A percentile compares a stretch with the other conserved stretches of the same genome.
phyloP scores from a whole-genome alignment of 2,888 invertebrate species.

The Tinea pellionella region DNA sequence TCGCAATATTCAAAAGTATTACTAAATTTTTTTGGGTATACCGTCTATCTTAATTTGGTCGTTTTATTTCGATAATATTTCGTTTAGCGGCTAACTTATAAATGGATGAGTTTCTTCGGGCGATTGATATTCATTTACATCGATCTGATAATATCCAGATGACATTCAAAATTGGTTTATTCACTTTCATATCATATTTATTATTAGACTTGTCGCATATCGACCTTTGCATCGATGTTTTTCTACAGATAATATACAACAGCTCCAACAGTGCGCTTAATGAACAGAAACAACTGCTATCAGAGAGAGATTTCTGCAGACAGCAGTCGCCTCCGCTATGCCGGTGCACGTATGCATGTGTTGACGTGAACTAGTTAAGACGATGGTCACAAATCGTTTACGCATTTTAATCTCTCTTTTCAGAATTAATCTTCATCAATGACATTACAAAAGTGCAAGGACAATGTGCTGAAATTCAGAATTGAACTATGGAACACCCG shows the following conservation, averaged over 20 bases:
- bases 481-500: constrained; percentile 38
- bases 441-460: constrained; percentile 19
- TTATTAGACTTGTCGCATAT: not conserved
- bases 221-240: too few relatives aligned
- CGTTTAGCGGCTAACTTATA: not conserved
- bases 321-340: too few relatives aligned
- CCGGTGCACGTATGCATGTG: too few relatives aligned
- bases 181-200: not conserved
- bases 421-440: constrained; percentile 22
- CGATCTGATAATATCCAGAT: not conserved
- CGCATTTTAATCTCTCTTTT: too few relatives aligned
- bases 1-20: not conserved
- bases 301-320: too few relatives aligned
- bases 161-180: not conserved
- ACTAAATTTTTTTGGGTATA: not conserved
- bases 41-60: constrained; percentile 3
- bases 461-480: constrained; percentile 24
- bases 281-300: too few relatives aligned
- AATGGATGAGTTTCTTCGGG: not conserved
- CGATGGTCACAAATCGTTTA: too few relatives aligned
- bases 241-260: too few relatives aligned
- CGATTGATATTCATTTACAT: not conserved
- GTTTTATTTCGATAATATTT: constrained; percentile 7
- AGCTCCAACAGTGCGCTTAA: too few relatives aligned
- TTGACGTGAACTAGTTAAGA: too few relatives aligned